Conservation (phyloP, 2,797 vertebrate species). For the Forpus xanthops region DNA sequence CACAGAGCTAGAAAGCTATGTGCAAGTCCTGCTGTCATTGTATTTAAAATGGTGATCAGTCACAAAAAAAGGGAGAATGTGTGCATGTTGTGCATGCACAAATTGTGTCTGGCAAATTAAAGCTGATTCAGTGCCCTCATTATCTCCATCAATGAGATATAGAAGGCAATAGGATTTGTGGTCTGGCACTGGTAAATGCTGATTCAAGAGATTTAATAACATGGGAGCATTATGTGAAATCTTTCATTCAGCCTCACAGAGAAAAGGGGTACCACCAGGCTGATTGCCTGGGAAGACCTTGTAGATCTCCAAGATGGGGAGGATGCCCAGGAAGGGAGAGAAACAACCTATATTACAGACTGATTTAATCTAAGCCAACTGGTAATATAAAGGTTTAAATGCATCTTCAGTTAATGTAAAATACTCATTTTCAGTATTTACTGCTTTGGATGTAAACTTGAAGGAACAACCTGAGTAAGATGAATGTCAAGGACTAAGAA, state of each 20-base stretch:
- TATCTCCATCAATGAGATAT: not conserved
- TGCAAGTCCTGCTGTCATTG: accelerated
- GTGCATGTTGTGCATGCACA: not conserved
- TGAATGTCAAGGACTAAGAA: not conserved
- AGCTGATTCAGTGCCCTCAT: not conserved
- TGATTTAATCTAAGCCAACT: not conserved
- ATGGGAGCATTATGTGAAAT: not conserved
- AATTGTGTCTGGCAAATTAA: not conserved
- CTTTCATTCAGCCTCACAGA: not conserved
- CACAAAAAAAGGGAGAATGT: not conserved
- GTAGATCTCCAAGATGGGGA: not conserved
- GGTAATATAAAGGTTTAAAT: not conserved
- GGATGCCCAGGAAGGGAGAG: not conserved
- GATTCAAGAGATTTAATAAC: not conserved
- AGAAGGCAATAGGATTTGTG: not conserved
- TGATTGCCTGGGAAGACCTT: not conserved
- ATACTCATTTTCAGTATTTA: not conserved
- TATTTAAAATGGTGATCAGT: not conserved
- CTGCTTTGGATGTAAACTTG: not conserved
- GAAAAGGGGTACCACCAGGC: not conserved
- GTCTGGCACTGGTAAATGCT: not conserved
- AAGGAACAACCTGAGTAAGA: not conserved
- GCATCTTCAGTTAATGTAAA: not conserved
- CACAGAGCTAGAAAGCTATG: not conserved
- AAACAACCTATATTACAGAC: not conserved